Evolutionary conservation across 2,797 vertebrate species (phyloP).

Genomic region (Fratercula arctica): DNA sequence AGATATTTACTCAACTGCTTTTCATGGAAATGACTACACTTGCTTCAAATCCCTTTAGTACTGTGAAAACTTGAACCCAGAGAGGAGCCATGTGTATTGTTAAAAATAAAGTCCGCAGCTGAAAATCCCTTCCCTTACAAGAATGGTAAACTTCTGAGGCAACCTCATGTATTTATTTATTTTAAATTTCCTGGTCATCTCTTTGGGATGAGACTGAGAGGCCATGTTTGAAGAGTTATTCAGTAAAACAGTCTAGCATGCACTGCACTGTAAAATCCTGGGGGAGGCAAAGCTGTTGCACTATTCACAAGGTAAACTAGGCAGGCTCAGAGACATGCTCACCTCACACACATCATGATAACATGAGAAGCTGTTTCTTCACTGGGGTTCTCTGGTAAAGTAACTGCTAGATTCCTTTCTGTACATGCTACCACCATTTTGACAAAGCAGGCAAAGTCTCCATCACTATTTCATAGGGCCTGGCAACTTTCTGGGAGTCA

Average conservation of each 20-base stretch:
- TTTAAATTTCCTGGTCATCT: neutral
- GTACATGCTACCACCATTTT: neutral
- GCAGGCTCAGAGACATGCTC: neutral
- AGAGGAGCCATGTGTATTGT: fast-evolving
- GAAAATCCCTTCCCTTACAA: neutral
- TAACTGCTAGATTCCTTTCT: neutral
- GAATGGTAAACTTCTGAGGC: neutral
- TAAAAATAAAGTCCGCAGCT: neutral
- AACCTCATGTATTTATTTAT: neutral
- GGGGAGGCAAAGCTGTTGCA: neutral
- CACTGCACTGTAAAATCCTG: neutral
- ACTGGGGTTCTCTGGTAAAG: neutral
- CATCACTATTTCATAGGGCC: neutral
- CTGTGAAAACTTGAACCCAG: neutral
- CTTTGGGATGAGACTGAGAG: neutral
- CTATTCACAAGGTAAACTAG: neutral
- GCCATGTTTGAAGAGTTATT: neutral
- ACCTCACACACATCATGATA: neutral
- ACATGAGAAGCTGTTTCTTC: neutral
- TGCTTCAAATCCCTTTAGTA: neutral
- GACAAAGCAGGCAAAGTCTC: neutral
- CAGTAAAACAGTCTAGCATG: neutral
- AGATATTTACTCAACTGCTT: neutral
- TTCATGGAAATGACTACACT: neutral
- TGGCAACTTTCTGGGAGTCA: neutral